phyloP scores from a whole-genome alignment of 2,113 vertebrate species.

The Podarcis muralis region DNA sequence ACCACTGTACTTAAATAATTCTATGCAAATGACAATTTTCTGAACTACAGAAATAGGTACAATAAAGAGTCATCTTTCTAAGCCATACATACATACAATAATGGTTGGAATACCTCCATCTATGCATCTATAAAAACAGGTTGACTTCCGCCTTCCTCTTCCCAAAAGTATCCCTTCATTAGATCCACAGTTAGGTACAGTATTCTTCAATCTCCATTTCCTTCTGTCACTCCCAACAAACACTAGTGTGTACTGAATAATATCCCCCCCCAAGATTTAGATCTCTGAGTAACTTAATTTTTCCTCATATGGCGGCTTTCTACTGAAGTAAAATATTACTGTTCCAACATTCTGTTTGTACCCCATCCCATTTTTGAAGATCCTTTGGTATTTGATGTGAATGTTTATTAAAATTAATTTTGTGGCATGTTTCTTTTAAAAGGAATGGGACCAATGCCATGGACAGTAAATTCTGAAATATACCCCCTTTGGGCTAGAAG shows the following conservation, averaged over 20 bases:
- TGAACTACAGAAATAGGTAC: not conserved
- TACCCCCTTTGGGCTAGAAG: constrained; percentile 98
- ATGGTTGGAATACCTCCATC: not conserved
- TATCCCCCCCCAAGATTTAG: not conserved
- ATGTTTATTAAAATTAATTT: constrained; percentile 24
- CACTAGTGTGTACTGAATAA: not conserved
- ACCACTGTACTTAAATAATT: not conserved
- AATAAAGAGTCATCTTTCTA: not conserved
- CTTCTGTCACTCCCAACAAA: not conserved
- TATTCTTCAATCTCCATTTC: not conserved
- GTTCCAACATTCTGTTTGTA: not conserved
- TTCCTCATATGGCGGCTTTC: not conserved
- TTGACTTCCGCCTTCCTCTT: not conserved
- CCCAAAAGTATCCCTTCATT: not conserved
- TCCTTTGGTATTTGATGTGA: not conserved
- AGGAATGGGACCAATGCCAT: constrained; percentile 99
- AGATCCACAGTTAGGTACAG: not conserved
- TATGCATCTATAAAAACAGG: not conserved
- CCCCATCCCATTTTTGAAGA: not conserved
- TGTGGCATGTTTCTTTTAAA: constrained; percentile 9
- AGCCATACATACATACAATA: not conserved
- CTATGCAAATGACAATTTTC: not conserved
- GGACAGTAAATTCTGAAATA: constrained; percentile 98
- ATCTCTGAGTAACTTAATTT: not conserved
- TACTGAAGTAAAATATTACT: not conserved